Conservation (phyloP, 2,797 vertebrate genomes). For the Antrozous pallidus region DNA sequence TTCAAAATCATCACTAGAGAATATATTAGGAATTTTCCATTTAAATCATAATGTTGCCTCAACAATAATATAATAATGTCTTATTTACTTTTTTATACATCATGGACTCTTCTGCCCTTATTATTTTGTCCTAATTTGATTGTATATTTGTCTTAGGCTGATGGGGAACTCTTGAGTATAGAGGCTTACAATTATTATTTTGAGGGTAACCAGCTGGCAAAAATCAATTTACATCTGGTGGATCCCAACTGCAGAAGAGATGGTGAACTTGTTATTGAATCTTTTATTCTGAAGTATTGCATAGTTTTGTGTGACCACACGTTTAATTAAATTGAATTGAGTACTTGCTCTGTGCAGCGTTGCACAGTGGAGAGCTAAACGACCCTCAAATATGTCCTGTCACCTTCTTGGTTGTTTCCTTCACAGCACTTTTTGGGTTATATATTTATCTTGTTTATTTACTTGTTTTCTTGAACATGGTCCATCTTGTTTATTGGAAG, state of each 20-base stretch:
- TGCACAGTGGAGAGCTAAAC: background rate
- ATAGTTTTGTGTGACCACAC: background rate
- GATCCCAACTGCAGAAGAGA: background rate
- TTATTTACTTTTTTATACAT: conserved; percentile 22
- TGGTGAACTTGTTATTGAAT: background rate
- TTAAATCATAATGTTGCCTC: conserved; percentile 31
- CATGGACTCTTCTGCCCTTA: background rate
- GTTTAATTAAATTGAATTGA: background rate
- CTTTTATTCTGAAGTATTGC: conserved; percentile 16
- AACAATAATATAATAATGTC: background rate
- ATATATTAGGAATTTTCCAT: conserved; percentile 21
- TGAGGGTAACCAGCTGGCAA: background rate
- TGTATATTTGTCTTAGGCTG: background rate
- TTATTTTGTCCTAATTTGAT: conserved; percentile 47
- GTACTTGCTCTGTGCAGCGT: background rate
- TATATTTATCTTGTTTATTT: conserved; percentile 31
- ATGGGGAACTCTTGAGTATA: background rate
- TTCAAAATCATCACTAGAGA: conserved; percentile 14
- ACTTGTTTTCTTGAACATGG: background rate
- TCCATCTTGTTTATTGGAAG: background rate
- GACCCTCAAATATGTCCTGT: background rate
- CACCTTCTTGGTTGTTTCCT: background rate
- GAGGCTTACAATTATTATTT: background rate
- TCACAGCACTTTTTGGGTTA: background rate
- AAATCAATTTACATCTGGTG: background rate